Evolutionary conservation across 2,888 invertebrate species (phyloP), one percentile per base, ranked within the genome.

Genomic region (Sarcophaga rosellei): DNA sequence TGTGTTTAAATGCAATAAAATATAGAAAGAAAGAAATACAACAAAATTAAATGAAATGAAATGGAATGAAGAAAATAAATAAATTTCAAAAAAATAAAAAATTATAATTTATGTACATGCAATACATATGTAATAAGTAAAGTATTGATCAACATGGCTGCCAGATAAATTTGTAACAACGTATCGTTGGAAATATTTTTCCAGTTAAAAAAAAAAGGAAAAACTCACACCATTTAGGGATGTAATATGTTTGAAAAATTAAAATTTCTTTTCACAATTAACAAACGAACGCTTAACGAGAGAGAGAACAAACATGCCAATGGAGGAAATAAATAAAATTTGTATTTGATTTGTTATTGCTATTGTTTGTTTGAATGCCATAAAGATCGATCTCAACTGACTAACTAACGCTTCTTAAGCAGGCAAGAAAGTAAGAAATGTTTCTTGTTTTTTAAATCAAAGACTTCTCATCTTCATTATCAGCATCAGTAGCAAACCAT

Each of bases 101-200:
- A 59, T 59, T 63, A 73, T 80, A 35, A 35, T 35, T 35, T 35
- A 35, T 35, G 35, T 35, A 10, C 35, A 35, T 35, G 10, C 35
- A 35, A 35, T 35, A 35, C 35, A 35, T 35, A 35, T 35, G 35
- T 35, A 35, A 35, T 35, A 35, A 35, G 35, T 35, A 35, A 15
- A 5, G 53, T 15, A 53, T 53, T 15, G 17, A 53, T 66, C 69
- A 86, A 84, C 66, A 84, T 81, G 86, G 86, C 80, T 73, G 86
- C 47, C 80, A 70, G 23, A 78, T 8, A 20, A 53, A 53, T 53
- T 53, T 53, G 53, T 20, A 44, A 69, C 8, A 44, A 69, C 8
- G 53, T 57, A 65, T 35, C 35, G 47, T 47, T 6, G 53, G 17
- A 53, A 5, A 53, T 53, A 15, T 53, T 53, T 53, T 53, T 17